Conservation (phyloP, 2,113 vertebrate species). For the Centropristis striata region DNA sequence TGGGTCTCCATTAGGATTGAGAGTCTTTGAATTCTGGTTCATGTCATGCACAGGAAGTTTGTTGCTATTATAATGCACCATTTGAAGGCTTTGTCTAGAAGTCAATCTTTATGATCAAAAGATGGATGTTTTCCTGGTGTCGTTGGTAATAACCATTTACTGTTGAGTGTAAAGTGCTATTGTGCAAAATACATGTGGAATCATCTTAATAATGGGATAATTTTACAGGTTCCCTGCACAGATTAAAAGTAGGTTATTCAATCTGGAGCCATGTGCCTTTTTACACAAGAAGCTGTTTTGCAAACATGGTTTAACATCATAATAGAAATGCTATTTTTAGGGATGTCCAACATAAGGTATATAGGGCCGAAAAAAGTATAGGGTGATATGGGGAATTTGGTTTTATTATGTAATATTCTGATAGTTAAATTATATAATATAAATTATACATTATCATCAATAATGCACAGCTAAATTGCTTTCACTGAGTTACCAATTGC, state of each 20-base stretch:
- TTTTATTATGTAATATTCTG: too few species aligned
- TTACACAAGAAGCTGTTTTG: neutral
- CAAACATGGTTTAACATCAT: neutral
- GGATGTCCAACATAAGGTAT: too few species aligned
- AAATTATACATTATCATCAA: too few species aligned
- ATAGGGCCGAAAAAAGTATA: too few species aligned
- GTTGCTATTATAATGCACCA: constrained; percentile 26
- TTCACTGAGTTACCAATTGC: too few species aligned
- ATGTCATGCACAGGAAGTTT: constrained; percentile 13
- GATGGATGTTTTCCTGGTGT: neutral
- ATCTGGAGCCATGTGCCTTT: constrained; percentile 4
- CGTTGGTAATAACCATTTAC: neutral
- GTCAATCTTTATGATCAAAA: constrained; percentile 39
- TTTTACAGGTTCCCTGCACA: constrained; percentile 4
- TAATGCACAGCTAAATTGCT: too few species aligned
- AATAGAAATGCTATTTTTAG: neutral
- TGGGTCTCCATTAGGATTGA: constrained; percentile 10
- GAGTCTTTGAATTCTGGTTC: constrained; percentile 10
- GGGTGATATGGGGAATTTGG: too few species aligned
- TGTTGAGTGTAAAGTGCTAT: constrained; percentile 5
- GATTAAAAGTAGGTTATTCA: constrained; percentile 35
- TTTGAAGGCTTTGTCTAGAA: constrained; percentile 25
- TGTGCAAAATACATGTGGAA: constrained; percentile 1
- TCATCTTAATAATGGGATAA: constrained; percentile 13
- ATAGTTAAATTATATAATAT: too few species aligned